Conservation (phyloP, 2,113 vertebrate genomes). For the Phaethon lepturus region DNA sequence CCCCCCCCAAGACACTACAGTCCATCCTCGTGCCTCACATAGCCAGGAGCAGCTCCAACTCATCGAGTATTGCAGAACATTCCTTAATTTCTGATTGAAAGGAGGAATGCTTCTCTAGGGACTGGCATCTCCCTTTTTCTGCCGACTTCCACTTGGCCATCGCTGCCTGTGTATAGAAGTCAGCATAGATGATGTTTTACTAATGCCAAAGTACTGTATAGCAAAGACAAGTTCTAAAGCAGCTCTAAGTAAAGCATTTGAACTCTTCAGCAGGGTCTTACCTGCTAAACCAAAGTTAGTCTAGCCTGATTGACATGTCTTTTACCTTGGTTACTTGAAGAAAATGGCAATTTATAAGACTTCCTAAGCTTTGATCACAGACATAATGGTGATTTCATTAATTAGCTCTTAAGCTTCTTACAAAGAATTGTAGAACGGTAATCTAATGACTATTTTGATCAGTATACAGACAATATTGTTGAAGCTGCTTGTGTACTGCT, state of each 20-base stretch:
- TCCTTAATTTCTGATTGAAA: constrained; percentile 48
- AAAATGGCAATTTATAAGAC: background rate
- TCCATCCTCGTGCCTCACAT: constrained; percentile 20
- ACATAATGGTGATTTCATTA: background rate
- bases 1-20: background rate
- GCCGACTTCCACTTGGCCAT: constrained; percentile 59
- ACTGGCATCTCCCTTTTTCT: constrained; percentile 19
- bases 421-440: background rate
- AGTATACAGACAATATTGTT: accelerated
- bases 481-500: background rate
- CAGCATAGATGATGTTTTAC: accelerated
- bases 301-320: background rate
- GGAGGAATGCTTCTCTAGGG: constrained; percentile 62
- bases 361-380: too few relatives aligned
- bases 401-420: background rate
- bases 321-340: background rate
- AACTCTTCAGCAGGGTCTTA: background rate
- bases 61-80: background rate
- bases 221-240: background rate
- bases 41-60: constrained; percentile 58
- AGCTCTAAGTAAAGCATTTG: background rate
- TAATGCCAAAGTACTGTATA: too few relatives aligned
- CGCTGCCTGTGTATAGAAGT: constrained; percentile 40
- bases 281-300: background rate
- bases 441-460: background rate